Conservation (phyloP, 1,140 invertebrate species). For the Chironomus striatipennis region DNA sequence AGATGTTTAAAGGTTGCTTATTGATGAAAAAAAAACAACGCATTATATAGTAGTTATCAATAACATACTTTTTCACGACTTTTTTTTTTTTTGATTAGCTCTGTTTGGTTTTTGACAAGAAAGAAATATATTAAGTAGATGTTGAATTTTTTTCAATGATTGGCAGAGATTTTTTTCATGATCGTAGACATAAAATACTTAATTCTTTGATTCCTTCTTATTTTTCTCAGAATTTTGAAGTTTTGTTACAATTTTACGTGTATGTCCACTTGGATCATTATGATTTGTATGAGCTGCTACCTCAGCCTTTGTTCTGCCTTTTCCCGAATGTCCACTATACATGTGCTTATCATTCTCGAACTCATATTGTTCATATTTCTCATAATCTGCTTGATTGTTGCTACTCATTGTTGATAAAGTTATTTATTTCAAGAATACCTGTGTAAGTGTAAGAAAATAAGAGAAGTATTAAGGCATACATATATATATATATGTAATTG, state of each 20-base stretch:
- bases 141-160: not conserved
- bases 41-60: not conserved
- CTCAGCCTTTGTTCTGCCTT: slow-evolving; percentile 80
- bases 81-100: not conserved
- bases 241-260: slow-evolving; percentile 79
- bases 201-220: slow-evolving; percentile 49
- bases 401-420: not conserved
- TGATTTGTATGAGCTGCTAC: slow-evolving; percentile 77
- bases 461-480: too few relatives aligned
- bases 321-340: slow-evolving; percentile 72
- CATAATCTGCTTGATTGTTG: slow-evolving; percentile 51
- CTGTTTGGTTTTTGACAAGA: not conserved
- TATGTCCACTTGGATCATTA: slow-evolving; percentile 79
- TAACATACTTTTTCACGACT: not conserved
- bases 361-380: slow-evolving; percentile 87
- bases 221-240: slow-evolving; percentile 78
- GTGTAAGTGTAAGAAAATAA: not conserved
- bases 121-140: not conserved
- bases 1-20: too few relatives aligned
- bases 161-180: not conserved
- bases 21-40: not conserved
- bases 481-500: too few relatives aligned
- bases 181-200: not conserved
- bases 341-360: slow-evolving; percentile 83
- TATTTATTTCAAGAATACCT: not conserved